A percentile compares a stretch with the other conserved stretches of the same genome.
phyloP scores from a whole-genome alignment of 2,113 vertebrate genomes.

The Channa maculata region DNA sequence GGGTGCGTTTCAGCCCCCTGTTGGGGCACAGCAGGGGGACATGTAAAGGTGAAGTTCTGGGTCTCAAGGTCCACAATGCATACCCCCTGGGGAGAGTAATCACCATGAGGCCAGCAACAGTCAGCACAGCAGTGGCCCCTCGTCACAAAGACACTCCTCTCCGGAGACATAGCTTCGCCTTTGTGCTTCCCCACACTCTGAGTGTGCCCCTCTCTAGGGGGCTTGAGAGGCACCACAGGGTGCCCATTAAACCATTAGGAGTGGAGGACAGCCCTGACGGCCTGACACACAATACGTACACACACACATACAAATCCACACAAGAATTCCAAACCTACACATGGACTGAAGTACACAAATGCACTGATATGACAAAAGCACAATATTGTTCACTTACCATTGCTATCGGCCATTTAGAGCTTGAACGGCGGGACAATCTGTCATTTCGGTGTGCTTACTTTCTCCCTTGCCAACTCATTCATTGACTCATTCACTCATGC shows the following conservation, averaged over 20 bases:
- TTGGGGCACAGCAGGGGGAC: slow-evolving; percentile 68
- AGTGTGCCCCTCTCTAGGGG: slow-evolving; percentile 79
- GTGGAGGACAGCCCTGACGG: slow-evolving; percentile 75
- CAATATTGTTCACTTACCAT: slow-evolving; percentile 54
- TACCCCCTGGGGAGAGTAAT: slow-evolving; percentile 82
- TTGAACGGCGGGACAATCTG: slow-evolving; percentile 39
- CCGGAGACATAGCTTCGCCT: slow-evolving; percentile 75
- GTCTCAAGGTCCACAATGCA: slow-evolving; percentile 76
- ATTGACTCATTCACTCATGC: slow-evolving; percentile 14
- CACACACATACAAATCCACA: slow-evolving; percentile 48
- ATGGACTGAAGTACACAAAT: slow-evolving; percentile 59
- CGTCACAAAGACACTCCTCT: slow-evolving; percentile 77
- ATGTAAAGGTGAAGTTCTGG: slow-evolving; percentile 83
- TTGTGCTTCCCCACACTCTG: slow-evolving; percentile 74
- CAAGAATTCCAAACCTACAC: slow-evolving; percentile 44
- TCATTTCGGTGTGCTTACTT: slow-evolving; percentile 37
- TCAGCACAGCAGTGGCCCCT: slow-evolving; percentile 75
- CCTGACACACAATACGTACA: slow-evolving; percentile 64
- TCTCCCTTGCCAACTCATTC: slow-evolving; percentile 22
- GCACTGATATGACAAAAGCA: slow-evolving; percentile 48
- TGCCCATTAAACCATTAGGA: slow-evolving; percentile 84
- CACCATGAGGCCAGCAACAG: slow-evolving; percentile 82
- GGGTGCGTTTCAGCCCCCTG: slow-evolving; percentile 69
- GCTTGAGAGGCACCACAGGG: slow-evolving; percentile 80
- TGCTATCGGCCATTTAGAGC: slow-evolving; percentile 34